A percentile compares a stretch with the other conserved stretches of the same genome.
Evolutionary conservation across 2,888 invertebrate genomes (phyloP).

Genomic region (Plemyria rubiginata): DNA sequence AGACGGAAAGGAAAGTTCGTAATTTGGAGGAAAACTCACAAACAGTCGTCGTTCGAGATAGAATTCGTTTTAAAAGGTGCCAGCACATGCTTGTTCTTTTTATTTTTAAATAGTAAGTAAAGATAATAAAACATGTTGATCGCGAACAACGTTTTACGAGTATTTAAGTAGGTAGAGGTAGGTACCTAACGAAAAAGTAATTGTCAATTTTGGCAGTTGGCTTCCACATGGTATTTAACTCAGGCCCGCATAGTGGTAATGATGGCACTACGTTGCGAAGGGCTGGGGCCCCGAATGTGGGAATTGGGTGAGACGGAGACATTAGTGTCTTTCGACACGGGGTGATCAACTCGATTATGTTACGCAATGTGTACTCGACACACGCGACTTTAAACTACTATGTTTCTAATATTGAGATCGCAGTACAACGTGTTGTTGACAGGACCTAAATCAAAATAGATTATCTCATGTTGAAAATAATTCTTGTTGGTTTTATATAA

Average conservation of each 20-base stretch:
- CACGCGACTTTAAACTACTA: neutral
- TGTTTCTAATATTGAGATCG: neutral
- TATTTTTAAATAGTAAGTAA: slow-evolving; percentile 34
- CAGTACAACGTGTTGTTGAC: too few relatives aligned
- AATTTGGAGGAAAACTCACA: too few relatives aligned
- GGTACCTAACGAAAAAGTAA: neutral
- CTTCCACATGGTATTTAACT: slow-evolving; percentile 9
- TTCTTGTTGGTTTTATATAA: too few relatives aligned
- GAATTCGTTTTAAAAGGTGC: too few relatives aligned
- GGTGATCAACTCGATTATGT: slow-evolving; percentile 7
- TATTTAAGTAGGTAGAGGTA: too few relatives aligned
- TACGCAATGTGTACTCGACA: slow-evolving; percentile 13
- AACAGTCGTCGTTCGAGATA: slow-evolving; percentile 31
- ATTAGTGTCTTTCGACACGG: slow-evolving; percentile 24
- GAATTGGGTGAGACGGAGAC: slow-evolving; percentile 26
- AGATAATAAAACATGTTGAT: too few relatives aligned
- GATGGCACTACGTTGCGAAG: slow-evolving; percentile 15
- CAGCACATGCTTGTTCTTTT: too few relatives aligned
- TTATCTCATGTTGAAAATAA: too few relatives aligned
- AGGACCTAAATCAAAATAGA: too few relatives aligned
- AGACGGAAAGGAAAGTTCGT: too few relatives aligned
- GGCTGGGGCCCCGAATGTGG: slow-evolving; percentile 23
- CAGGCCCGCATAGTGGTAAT: slow-evolving; percentile 23
- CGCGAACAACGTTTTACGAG: too few relatives aligned
- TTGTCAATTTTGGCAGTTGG: neutral